A percentile compares a stretch with the other conserved stretches of the same genome.
Conservation (phyloP, 2,888 invertebrate genomes). For the Microdon myrmicae region DNA sequence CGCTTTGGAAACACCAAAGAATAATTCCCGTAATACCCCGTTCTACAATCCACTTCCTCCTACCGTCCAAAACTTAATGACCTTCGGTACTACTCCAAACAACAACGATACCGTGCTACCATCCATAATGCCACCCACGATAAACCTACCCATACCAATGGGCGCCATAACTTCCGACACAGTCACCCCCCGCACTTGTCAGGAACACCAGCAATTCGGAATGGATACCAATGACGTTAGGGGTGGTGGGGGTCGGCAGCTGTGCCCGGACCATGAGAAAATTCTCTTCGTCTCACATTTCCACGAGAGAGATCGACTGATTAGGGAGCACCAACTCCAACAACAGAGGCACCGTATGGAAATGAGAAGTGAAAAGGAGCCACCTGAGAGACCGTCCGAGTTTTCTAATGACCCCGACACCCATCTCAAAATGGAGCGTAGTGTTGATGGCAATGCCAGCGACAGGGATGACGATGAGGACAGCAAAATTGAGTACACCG, state of each 20-base stretch:
- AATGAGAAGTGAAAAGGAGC: conserved; percentile 35
- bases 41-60: conserved; percentile 26
- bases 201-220: conserved; percentile 51
- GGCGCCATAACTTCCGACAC: conserved; percentile 47
- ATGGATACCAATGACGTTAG: conserved; percentile 26
- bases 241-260: conserved; percentile 11
- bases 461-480: conserved; percentile 36
- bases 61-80: conserved; percentile 46
- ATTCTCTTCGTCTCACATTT: conserved; percentile 65
- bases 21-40: conserved; percentile 30
- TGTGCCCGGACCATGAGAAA: conserved; percentile 56
- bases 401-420: conserved; percentile 8
- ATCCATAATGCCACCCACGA: conserved; percentile 30
- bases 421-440: too few species aligned
- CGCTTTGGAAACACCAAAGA: conserved; percentile 14
- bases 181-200: conserved; percentile 38
- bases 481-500: conserved; percentile 29
- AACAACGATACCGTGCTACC: conserved; percentile 28
- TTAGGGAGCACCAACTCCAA: conserved; percentile 66
- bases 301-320: conserved; percentile 67
- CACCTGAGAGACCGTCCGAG: conserved; percentile 38
- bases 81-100: conserved; percentile 34
- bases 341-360: conserved; percentile 58
- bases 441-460: conserved; percentile 1
- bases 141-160: conserved; percentile 30